These are phyloP conservation scores for Dicrostonyx torquatus DNA, from an alignment of 2,797 vertebrate genomes.

Conservation along the genomic window DNA sequence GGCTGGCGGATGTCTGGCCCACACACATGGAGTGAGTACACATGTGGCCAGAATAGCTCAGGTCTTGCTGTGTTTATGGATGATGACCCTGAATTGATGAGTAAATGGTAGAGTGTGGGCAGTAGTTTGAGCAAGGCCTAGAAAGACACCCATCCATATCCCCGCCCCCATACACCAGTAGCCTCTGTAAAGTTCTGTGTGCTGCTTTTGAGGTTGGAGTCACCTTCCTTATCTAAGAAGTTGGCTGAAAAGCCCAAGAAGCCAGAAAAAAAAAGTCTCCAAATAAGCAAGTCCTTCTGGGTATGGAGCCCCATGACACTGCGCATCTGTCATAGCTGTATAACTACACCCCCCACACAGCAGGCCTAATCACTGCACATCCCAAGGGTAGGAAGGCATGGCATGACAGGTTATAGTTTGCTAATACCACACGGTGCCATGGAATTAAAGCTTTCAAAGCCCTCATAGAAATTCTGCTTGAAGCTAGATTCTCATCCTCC, in stretches of 20 bases:
- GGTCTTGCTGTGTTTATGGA: neutral
- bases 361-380: rapidly evolving
- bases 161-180: neutral
- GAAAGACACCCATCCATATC: neutral
- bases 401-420: rapidly evolving
- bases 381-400: neutral
- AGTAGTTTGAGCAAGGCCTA: neutral
- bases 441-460: neutral
- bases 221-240: neutral
- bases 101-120: neutral
- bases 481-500: neutral
- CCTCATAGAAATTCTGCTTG: neutral
- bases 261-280: neutral
- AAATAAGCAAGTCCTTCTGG: neutral
- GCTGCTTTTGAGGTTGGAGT: neutral
- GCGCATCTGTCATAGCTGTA: no score
- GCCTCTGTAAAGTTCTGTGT: rapidly evolving
- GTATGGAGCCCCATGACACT: rapidly evolving
- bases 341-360: no score
- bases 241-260: neutral
- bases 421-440: neutral
- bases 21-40: no score
- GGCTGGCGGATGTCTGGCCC: no score
- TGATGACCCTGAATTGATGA: neutral
- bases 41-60: neutral